Base-by-base conservation (phyloP, 2,888 invertebrate genomes). In the Biston stratarius region DNA sequence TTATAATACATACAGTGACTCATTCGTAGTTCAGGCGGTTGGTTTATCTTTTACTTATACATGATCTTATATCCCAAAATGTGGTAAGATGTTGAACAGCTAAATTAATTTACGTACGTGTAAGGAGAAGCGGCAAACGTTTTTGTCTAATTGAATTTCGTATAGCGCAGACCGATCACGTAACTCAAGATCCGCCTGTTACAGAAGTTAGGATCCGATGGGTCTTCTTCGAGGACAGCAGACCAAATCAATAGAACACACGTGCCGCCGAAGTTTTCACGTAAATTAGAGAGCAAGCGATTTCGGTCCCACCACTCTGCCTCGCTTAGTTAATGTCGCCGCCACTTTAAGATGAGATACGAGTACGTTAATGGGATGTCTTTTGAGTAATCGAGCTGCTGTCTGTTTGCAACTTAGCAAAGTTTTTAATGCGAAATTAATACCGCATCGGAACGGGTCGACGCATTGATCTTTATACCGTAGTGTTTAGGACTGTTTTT, bases 241-340 rank as follows among this genome's bases (percentile, higher is more conserved):
- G 72, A 78, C 75, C 74, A 72, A 84, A 85, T 86, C 84, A 85
- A 86, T 87, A 82, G 77, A 83, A 79, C 78, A 82, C 85, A 87
- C 84, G 84, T 83, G 84, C 76, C 79, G 75, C 79, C 70, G 55
- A 83, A 86, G 79, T 84, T 69, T 47, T 57, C 48, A 79, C 79
- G 78, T 84, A 86, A 84, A 84, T 86, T 83, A 81, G 75, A 79
- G 78, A 76, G 75, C 76, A 72, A 79, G 67, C 76, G 77, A 79
- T 83, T 83, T 68, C 24, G 74, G 75, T 74, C 75, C 62, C 71
- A 69, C 68, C 77, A 81, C 82, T 76, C 69, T 71, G 61, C 69
- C 70, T 78, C 75, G 76, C 76, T 77, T 76, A 80, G 79, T 84
- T 83, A 85, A 83, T 83, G 83, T 79, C 76, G 73, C 69, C 66